Conservation (phyloP, 2,113 vertebrate genomes). For the Glaucidium brasilianum region DNA sequence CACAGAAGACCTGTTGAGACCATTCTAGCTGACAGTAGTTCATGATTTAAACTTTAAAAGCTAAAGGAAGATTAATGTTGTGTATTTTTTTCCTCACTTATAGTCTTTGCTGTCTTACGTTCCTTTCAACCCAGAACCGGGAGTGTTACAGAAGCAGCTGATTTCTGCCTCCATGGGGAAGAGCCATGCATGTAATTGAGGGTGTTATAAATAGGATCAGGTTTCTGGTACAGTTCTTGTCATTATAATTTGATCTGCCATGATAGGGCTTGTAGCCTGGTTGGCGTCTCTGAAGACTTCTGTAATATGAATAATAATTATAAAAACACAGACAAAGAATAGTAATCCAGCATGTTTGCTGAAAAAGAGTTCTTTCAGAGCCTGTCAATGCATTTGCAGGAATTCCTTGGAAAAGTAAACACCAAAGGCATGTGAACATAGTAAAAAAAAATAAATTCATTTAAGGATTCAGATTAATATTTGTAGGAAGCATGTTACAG, state of each 20-base stretch:
- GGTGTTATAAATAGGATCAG: not conserved
- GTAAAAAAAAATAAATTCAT: not conserved
- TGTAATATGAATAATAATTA: not conserved
- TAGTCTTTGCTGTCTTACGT: not conserved
- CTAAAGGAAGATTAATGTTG: not conserved
- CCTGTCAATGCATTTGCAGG: not conserved
- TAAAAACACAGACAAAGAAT: not conserved
- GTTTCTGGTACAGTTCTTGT: not conserved
- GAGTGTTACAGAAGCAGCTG: not conserved
- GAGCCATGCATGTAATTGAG: not conserved
- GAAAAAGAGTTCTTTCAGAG: not conserved
- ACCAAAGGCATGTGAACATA: not conserved
- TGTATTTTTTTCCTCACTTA: not conserved
- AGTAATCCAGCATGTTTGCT: not conserved
- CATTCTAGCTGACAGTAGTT: not conserved
- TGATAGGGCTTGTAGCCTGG: not conserved
- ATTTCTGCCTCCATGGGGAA: not conserved
- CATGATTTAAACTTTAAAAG: not conserved
- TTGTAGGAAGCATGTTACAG: not conserved
- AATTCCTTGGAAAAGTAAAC: slow-evolving; percentile 10
- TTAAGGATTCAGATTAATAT: slow-evolving; percentile 22
- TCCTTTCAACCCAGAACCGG: not conserved
- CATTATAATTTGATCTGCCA: not conserved
- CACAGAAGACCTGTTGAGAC: not conserved
- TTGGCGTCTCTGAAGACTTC: not conserved